phyloP scores from a whole-genome alignment of 2,888 invertebrate species.

The Kryphioiulus occultus region DNA sequence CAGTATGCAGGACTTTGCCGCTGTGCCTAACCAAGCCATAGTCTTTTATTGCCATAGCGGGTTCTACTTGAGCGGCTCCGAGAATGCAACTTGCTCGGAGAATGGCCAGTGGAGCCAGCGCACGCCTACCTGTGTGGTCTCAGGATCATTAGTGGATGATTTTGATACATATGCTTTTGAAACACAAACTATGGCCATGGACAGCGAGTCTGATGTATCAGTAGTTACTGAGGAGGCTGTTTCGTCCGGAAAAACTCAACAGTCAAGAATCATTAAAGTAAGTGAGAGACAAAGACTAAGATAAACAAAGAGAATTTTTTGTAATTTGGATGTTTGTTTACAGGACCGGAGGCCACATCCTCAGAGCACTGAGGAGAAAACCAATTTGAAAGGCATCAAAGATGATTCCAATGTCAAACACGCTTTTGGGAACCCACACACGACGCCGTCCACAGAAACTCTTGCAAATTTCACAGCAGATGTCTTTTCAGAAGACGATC shows the following conservation, averaged over 20 bases:
- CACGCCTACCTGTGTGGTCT: background rate
- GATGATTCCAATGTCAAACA: background rate
- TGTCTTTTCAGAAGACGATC: background rate
- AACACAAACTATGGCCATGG: background rate
- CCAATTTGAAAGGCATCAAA: slow-evolving; percentile 24
- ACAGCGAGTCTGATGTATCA: background rate
- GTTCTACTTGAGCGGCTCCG: background rate
- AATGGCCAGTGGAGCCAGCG: slow-evolving; percentile 35
- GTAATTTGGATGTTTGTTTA: background rate
- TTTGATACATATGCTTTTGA: background rate
- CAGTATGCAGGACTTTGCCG: no score
- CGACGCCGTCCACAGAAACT: background rate
- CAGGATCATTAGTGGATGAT: background rate
- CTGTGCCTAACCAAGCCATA: background rate
- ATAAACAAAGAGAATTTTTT: no score
- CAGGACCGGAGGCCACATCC: background rate
- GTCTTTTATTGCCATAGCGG: slow-evolving; percentile 18
- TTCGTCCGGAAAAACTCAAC: slow-evolving; percentile 10
- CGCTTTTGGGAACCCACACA: background rate
- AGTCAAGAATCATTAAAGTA: slow-evolving; percentile 24
- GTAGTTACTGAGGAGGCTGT: background rate
- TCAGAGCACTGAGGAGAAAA: slow-evolving; percentile 44
- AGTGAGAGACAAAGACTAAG: no score
- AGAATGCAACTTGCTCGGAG: background rate
- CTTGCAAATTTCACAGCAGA: background rate